These are phyloP conservation scores for Cantharis rufa DNA, from an alignment of 2,888 invertebrate genomes.

Conservation along the genomic window DNA sequence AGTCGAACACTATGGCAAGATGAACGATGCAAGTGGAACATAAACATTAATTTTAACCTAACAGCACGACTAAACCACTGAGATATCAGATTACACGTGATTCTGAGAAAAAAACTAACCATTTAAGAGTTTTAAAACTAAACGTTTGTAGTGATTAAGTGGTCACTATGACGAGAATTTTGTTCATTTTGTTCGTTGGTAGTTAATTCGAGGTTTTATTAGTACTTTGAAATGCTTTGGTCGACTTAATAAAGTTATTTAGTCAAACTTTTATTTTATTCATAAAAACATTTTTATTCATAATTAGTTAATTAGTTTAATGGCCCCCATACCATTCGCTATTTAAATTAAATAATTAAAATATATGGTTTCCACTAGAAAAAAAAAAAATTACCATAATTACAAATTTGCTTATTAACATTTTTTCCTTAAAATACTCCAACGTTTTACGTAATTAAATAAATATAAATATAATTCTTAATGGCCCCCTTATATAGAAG, in stretches of 20 bases:
- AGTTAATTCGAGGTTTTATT: conserved; percentile 33
- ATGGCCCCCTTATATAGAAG: background rate
- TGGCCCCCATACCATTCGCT: background rate
- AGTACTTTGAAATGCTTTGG: conserved; percentile 28
- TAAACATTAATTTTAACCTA: conserved; percentile 58
- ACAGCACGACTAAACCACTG: conserved; percentile 50
- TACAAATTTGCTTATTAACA: background rate
- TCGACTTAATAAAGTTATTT: conserved; percentile 29
- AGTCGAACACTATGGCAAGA: conserved; percentile 52
- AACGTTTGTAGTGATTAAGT: conserved; percentile 49
- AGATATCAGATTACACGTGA: conserved; percentile 56
- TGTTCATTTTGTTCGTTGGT: conserved; percentile 39
- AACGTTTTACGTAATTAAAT: background rate
- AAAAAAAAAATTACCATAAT: background rate
- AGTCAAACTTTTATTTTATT: conserved; percentile 22
- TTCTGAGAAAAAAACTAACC: conserved; percentile 51
- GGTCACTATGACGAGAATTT: conserved; percentile 47
- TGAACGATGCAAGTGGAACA: conserved; percentile 53
- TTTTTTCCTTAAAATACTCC: background rate
- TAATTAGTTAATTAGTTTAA: background rate
- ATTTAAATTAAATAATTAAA: background rate
- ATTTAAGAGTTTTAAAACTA: conserved; percentile 45
- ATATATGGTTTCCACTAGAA: background rate
- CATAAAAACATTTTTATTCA: background rate
- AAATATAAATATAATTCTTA: background rate